Evolutionary conservation across 2,797 vertebrate species (phyloP).

Genomic region (Anniella stebbinsi): DNA sequence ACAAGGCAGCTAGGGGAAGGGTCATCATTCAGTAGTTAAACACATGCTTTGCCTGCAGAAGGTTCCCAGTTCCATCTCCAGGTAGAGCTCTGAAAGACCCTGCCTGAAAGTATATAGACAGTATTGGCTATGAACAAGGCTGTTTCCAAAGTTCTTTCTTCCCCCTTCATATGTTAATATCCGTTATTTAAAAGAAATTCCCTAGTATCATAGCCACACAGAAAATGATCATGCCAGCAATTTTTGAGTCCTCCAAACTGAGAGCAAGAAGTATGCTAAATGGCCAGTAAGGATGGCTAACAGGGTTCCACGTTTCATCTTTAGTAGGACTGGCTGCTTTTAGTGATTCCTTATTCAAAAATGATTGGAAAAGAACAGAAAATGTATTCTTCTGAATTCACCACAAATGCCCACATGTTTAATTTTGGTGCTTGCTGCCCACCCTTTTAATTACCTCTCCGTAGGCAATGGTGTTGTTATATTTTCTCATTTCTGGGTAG

Average conservation of each 20-base stretch:
- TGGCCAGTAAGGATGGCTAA: background rate
- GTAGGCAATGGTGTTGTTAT: constrained; percentile 94
- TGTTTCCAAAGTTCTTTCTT: too few relatives aligned
- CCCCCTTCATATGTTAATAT: too few relatives aligned
- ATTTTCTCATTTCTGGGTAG: constrained; percentile 97
- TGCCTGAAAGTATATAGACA: too few relatives aligned
- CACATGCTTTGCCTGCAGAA: too few relatives aligned
- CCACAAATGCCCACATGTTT: background rate
- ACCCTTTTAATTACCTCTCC: constrained; percentile 89
- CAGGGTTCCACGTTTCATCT: background rate
- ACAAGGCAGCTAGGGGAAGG: too few relatives aligned
- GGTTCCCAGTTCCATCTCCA: too few relatives aligned
- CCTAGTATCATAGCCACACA: too few relatives aligned
- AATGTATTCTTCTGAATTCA: background rate
- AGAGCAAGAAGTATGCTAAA: background rate
- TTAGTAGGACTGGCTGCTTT: background rate
- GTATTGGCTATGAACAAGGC: too few relatives aligned
- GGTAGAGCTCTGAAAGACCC: too few relatives aligned
- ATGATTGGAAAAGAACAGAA: background rate
- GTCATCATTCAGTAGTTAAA: too few relatives aligned
- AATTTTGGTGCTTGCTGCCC: background rate
- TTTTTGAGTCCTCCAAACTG: background rate
- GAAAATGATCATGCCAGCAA: background rate
- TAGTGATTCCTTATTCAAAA: background rate
- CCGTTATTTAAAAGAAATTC: too few relatives aligned